Base-by-base conservation (phyloP, 2,888 invertebrate species). In the Agonopterix alstromeriana region DNA sequence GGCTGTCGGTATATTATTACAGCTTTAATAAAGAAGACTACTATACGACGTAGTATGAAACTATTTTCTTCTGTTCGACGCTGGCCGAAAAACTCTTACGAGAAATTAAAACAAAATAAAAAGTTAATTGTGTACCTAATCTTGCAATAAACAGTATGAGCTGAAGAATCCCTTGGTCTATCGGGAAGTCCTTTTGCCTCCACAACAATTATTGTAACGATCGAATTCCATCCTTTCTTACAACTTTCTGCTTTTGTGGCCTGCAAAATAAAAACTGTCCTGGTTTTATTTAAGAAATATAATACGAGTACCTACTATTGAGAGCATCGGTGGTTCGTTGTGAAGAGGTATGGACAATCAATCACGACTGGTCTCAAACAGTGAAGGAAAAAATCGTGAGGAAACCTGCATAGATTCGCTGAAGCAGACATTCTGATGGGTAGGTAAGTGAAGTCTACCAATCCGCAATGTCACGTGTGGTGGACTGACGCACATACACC, bases 161-260 rank as follows among this genome's bases (percentile, higher is more conserved):
- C 49, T 8, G 61, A 56, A n/a, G 76, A 75, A 59, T 82, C 82
- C 9, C 72, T 67, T 0, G 82, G 76, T 0, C 70, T 64, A 11
- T 72, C 64, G 1, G 84, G 82, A 2, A 85, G 63, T 10, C 72
- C 73, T 50, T 73, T 81, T 0, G 82, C 86, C 58, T 78, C 78
- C 1, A 86, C 76, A 2, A 85, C 58, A 8, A 85, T 76, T n/a
- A 86, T 59, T 12, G 63, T 76, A 0, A 84, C 77, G 2, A 76
- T 58, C 0, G 73, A 74, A 36, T 68, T 66, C 55, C 66, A 69
- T n/a, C 54, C 52, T 43, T 35, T 43, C 35, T 48, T 47, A 36
- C 14, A 27, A 42, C 43, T 9, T 42, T 8, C 8, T 42, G 9
- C 38, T 10, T 38, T 38, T 38, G n/a, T n/a, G n/a, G 4, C 27